phyloP scores from a whole-genome alignment of 1,140 invertebrate genomes.

The Ephestia elutella region DNA sequence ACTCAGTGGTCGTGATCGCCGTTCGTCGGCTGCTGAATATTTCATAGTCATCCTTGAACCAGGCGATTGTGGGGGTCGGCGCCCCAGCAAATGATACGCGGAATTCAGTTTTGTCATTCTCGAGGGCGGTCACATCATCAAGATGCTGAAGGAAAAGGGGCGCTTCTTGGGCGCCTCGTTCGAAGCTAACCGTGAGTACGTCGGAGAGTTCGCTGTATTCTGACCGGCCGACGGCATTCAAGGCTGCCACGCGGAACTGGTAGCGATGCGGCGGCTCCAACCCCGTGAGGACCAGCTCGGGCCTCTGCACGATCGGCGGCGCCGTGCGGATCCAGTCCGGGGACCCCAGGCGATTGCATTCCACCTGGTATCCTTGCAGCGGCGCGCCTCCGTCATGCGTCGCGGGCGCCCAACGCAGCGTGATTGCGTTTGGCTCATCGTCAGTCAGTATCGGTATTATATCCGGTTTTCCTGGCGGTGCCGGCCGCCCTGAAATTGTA shows the following conservation, averaged over 20 bases:
- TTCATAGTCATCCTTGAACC: conserved; percentile 93
- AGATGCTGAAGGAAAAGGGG: conserved; percentile 82
- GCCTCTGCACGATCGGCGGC: conserved; percentile 79
- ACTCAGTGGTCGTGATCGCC: conserved; percentile 84
- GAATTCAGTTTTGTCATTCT: conserved; percentile 90
- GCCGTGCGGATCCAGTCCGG: conserved; percentile 85
- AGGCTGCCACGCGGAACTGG: conserved; percentile 90
- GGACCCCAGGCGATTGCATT: conserved; percentile 84
- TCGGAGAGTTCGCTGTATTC: conserved; percentile 86
- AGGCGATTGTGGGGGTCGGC: conserved; percentile 90
- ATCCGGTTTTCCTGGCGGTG: conserved; percentile 84
- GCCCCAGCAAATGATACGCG: conserved; percentile 86
- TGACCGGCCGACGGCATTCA: conserved; percentile 89
- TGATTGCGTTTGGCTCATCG: conserved; percentile 87
- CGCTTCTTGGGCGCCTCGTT: conserved; percentile 78
- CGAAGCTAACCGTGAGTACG: conserved; percentile 82
- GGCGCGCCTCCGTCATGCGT: conserved; percentile 90
- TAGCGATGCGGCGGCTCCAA: conserved; percentile 91
- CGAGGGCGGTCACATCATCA: conserved; percentile 79
- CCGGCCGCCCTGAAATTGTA: conserved; percentile 80
- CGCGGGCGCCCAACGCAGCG: conserved; percentile 89
- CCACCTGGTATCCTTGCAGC: conserved; percentile 88
- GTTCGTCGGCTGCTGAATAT: conserved; percentile 88
- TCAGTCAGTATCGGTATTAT: conserved; percentile 79
- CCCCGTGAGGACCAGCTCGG: conserved; percentile 84